phyloP scores from a whole-genome alignment of 2,888 invertebrate genomes.

The Stenchaetothrips biformis region DNA sequence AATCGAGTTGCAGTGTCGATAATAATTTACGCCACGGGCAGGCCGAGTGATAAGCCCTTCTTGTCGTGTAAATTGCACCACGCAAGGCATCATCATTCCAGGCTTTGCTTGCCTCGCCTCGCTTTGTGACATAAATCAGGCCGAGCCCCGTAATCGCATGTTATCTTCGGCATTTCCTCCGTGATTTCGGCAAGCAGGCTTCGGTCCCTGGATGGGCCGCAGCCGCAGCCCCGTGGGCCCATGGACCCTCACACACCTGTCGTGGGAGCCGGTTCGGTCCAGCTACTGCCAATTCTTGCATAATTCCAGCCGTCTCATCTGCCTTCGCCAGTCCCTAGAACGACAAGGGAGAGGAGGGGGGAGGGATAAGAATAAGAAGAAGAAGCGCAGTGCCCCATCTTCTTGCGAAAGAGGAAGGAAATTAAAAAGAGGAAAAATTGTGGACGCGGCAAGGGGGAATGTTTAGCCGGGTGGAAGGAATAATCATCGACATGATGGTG shows the following conservation, averaged over 20 bases:
- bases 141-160: background rate
- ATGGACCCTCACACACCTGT: slow-evolving; percentile 10
- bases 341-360: background rate
- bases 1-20: too few species aligned
- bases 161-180: slow-evolving; percentile 17
- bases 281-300: slow-evolving; percentile 18
- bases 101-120: too few species aligned
- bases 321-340: background rate
- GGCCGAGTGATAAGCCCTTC: too few species aligned
- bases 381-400: too few species aligned
- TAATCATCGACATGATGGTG: background rate
- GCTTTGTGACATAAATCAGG: slow-evolving; percentile 1
- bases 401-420: too few species aligned
- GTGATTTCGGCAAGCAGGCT: slow-evolving; percentile 1
- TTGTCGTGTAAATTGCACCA: too few species aligned
- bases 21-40: too few species aligned
- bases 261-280: background rate
- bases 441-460: too few species aligned
- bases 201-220: too few species aligned
- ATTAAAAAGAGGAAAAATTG: too few species aligned
- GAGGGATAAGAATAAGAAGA: background rate
- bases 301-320: slow-evolving; percentile 11
- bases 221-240: slow-evolving; percentile 1
- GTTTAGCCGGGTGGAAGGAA: background rate
- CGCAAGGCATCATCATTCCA: too few species aligned